Evolutionary conservation across 2,113 vertebrate species (phyloP).

Genomic region (Plestiodon gilberti): DNA sequence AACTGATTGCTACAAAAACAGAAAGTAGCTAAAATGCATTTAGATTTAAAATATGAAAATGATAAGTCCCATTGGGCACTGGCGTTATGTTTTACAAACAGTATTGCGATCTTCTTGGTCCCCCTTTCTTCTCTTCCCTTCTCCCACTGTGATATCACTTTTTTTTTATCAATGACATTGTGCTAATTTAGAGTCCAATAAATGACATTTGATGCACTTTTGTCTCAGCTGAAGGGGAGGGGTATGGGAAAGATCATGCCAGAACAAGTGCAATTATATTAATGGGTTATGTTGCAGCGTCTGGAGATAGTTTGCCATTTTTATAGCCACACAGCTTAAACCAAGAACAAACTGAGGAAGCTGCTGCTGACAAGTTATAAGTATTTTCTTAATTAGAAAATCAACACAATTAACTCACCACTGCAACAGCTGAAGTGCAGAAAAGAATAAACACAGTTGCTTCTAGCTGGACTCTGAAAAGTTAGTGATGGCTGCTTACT

Average conservation of each 20-base stretch:
- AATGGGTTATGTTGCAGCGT: constrained; percentile 44
- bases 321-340: constrained; percentile 59
- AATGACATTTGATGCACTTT: constrained; percentile 52
- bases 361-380: constrained; percentile 56
- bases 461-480: background rate
- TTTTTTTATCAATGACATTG: constrained; percentile 69
- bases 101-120: constrained; percentile 51
- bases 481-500: background rate
- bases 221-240: constrained; percentile 13
- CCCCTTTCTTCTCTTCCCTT: constrained; percentile 41
- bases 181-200: constrained; percentile 66
- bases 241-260: background rate
- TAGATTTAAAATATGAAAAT: constrained; percentile 78
- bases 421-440: constrained; percentile 6
- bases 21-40: constrained; percentile 74
- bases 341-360: constrained; percentile 41
- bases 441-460: rapidly evolving
- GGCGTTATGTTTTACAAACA: constrained; percentile 77
- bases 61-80: constrained; percentile 73
- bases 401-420: constrained; percentile 44
- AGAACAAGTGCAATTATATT: constrained; percentile 48
- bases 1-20: constrained; percentile 79
- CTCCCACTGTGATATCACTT: constrained; percentile 55
- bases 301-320: constrained; percentile 44
- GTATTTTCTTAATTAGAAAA: constrained; percentile 61